A percentile compares a stretch with the other conserved stretches of the same genome.
Evolutionary conservation across 2,113 vertebrate genomes (phyloP).

Genomic region (Cromileptes altivelis): DNA sequence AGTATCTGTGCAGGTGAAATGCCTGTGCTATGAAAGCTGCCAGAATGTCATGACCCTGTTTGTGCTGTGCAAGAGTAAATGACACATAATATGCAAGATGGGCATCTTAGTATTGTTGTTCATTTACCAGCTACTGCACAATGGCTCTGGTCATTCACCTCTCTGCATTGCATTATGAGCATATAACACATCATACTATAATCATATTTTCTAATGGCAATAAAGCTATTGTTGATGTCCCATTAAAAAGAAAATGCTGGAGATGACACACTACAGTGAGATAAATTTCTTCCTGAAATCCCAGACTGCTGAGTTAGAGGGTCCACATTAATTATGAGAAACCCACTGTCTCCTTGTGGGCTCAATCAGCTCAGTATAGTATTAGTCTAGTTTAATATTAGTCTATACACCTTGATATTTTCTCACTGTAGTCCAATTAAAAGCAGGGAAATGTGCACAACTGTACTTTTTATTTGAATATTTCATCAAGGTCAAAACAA

Average conservation of each 20-base stretch:
- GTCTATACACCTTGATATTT: not conserved
- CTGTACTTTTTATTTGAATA: slow-evolving; percentile 5
- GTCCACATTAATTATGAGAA: slow-evolving; percentile 57
- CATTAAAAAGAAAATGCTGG: slow-evolving; percentile 40
- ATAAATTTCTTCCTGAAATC: slow-evolving; percentile 37
- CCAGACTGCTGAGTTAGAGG: slow-evolving; percentile 28
- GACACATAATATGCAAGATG: slow-evolving; percentile 5
- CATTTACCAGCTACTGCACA: slow-evolving; percentile 20
- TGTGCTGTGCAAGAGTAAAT: slow-evolving; percentile 21
- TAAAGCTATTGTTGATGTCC: slow-evolving; percentile 24
- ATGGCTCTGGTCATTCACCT: not conserved
- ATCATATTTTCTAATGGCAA: slow-evolving; percentile 29
- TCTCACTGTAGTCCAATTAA: slow-evolving; percentile 20
- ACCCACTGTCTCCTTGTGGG: slow-evolving; percentile 10
- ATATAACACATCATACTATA: not conserved
- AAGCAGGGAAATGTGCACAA: slow-evolving; percentile 16
- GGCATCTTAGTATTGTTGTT: slow-evolving; percentile 1
- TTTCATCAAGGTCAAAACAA: slow-evolving; percentile 21
- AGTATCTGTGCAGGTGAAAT: not conserved
- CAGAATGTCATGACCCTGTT: not conserved
- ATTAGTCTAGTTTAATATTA: not conserved
- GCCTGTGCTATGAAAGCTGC: not conserved
- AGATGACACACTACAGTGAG: slow-evolving; percentile 21
- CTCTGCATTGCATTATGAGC: slow-evolving; percentile 2
- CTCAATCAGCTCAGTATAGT: slow-evolving; percentile 28